Evolutionary conservation across 2,888 invertebrate genomes (phyloP).

Genomic region (Azorinus chamasolen): DNA sequence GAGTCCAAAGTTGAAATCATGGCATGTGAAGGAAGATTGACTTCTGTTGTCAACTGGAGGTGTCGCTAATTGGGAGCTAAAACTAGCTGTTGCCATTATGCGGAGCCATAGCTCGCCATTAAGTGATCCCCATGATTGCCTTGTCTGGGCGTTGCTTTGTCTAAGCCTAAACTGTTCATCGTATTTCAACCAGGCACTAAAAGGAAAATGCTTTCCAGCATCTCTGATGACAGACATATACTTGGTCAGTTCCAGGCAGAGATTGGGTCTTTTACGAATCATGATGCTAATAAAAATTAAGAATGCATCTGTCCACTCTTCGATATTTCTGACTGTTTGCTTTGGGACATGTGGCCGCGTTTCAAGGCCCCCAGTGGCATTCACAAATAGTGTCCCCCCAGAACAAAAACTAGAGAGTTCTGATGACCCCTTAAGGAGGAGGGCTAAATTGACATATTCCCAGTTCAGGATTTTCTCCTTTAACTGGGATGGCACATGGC

Average conservation of each 20-base stretch:
- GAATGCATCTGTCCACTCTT: conserved; percentile 50
- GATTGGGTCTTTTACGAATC: conserved; percentile 5
- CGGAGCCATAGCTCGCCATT: conserved; percentile 49
- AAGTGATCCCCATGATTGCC: conserved; percentile 27
- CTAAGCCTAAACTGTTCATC: conserved; percentile 43
- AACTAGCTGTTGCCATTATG: too few species aligned
- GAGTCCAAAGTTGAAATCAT: too few species aligned
- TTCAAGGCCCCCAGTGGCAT: conserved; percentile 17
- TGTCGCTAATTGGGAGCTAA: too few species aligned
- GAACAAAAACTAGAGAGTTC: too few species aligned
- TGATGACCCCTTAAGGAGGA: conserved; percentile 30
- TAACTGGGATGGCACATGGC: conserved; percentile 22
- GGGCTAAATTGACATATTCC: conserved; percentile 36
- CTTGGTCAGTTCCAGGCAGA: conserved; percentile 26
- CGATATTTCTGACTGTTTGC: conserved; percentile 28
- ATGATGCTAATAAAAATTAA: conserved; percentile 30
- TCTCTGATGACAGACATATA: conserved; percentile 43
- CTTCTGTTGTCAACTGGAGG: too few species aligned
- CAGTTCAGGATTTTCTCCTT: conserved; percentile 19
- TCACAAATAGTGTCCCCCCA: conserved; percentile 11
- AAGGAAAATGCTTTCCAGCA: conserved; percentile 26
- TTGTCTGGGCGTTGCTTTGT: conserved; percentile 11
- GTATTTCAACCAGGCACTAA: conserved; percentile 39
- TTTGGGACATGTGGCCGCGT: conserved; percentile 23
- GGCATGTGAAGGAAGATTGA: too few species aligned